A percentile compares a stretch with the other conserved stretches of the same genome.
These are phyloP conservation scores for Gallinago stenura DNA, from an alignment of 2,797 vertebrate genomes.

Conservation along the genomic window DNA sequence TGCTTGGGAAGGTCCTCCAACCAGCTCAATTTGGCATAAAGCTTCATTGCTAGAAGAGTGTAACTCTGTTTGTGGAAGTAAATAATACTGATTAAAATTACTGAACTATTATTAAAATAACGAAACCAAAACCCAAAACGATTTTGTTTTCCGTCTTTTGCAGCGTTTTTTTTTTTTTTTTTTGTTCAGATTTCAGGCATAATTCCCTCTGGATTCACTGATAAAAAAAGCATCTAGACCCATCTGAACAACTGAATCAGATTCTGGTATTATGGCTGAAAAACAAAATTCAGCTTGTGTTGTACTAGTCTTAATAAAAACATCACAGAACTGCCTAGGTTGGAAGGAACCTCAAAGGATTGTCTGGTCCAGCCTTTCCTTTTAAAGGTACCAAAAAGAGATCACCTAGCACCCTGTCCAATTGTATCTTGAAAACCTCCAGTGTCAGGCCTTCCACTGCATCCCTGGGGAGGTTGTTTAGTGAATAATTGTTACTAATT, in stretches of 20 bases:
- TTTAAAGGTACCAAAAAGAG: neutral
- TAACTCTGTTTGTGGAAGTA: neutral
- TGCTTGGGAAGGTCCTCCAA: accelerated
- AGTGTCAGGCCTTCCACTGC: accelerated
- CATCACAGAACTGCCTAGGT: neutral
- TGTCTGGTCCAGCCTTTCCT: neutral
- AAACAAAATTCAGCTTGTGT: neutral
- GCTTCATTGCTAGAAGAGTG: neutral
- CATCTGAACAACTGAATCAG: neutral
- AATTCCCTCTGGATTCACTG: neutral
- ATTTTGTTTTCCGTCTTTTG: neutral
- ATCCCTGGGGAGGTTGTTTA: neutral
- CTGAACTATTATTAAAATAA: neutral
- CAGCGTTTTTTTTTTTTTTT: neutral
- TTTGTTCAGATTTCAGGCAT: neutral
- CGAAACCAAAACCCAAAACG: neutral
- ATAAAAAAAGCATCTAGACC: neutral
- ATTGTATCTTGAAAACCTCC: neutral
- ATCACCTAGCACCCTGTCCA: neutral
- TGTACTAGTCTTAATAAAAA: neutral
- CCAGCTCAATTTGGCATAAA: neutral
- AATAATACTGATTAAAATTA: neutral
- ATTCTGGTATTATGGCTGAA: neutral
- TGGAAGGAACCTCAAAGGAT: neutral
- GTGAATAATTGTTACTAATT: neutral